These are phyloP conservation scores for Drosophila erecta DNA, from an alignment of 1,140 invertebrate species.

Conservation along the genomic window DNA sequence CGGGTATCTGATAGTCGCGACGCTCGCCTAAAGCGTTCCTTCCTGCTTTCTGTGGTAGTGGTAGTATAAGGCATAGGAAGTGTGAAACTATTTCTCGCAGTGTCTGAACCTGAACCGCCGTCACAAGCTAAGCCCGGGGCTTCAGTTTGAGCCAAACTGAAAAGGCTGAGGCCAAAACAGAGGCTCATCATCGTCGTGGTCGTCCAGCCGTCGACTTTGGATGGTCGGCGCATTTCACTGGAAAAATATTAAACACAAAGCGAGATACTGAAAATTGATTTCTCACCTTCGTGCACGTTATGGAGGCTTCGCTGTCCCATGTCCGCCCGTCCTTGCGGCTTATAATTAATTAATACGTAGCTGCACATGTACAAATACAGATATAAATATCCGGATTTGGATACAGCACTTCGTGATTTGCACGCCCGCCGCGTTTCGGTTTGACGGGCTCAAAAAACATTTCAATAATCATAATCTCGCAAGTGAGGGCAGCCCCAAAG, in stretches of 20 bases:
- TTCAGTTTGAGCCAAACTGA: conserved; percentile 9
- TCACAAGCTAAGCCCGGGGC: conserved; percentile 52
- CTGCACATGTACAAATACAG: conserved; percentile 19
- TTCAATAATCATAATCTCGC: conserved; percentile 62
- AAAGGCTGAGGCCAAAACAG: conserved; percentile 24
- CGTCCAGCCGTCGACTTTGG: background rate
- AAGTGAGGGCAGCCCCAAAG: too few species aligned
- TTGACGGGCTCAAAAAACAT: conserved; percentile 42
- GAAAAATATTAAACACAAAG: conserved; percentile 82
- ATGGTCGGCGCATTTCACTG: conserved; percentile 73
- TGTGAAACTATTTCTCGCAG: background rate
- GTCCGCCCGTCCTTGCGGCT: conserved; percentile 22
- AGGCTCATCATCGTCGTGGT: conserved; percentile 30
- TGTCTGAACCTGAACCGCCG: conserved; percentile 33
- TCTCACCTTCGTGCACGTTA: conserved; percentile 83
- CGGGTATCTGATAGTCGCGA: too few species aligned
- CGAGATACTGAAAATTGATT: conserved; percentile 83
- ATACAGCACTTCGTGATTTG: conserved; percentile 60
- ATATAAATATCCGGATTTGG: conserved; percentile 42
- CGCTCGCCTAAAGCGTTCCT: too few species aligned
- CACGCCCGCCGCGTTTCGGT: conserved; percentile 32
- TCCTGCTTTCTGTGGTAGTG: too few species aligned
- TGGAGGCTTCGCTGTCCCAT: conserved; percentile 4
- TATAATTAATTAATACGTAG: conserved; percentile 81
- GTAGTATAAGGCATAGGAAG: too few species aligned